Evolutionary conservation across 2,888 invertebrate species (phyloP).

Genomic region (Myopa testacea): DNA sequence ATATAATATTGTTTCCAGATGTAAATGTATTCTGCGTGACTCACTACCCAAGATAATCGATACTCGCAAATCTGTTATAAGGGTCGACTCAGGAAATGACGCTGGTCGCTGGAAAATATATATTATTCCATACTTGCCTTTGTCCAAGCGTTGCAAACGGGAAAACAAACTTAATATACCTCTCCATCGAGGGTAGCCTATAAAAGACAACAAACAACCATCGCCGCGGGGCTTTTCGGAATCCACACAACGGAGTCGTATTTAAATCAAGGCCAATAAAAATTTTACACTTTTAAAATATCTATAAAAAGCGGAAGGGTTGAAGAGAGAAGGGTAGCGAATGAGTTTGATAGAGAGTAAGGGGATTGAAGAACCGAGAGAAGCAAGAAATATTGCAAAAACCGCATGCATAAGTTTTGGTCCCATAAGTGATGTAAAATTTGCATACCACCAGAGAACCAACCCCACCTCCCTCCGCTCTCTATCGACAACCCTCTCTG

Average conservation of each 20-base stretch:
- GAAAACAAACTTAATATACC: neutral
- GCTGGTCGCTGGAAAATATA: too few species aligned
- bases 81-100: too few species aligned
- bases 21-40: neutral
- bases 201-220: neutral
- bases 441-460: slow-evolving; percentile 36
- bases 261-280: slow-evolving; percentile 29
- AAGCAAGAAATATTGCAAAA: neutral
- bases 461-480: neutral
- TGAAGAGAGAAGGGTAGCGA: too few species aligned
- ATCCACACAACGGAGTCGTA: neutral
- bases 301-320: neutral
- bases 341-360: too few species aligned
- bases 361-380: neutral
- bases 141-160: neutral
- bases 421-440: slow-evolving; percentile 19
- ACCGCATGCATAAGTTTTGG: slow-evolving; percentile 17
- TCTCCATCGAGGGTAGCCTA: neutral
- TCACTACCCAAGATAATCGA: neutral
- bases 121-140: too few species aligned
- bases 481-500: neutral
- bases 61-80: too few species aligned
- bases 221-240: too few species aligned
- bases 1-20: too few species aligned
- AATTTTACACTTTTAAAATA: slow-evolving; percentile 18